Evolutionary conservation across 2,888 invertebrate genomes (phyloP).

Genomic region (Epistrophella euchroma): DNA sequence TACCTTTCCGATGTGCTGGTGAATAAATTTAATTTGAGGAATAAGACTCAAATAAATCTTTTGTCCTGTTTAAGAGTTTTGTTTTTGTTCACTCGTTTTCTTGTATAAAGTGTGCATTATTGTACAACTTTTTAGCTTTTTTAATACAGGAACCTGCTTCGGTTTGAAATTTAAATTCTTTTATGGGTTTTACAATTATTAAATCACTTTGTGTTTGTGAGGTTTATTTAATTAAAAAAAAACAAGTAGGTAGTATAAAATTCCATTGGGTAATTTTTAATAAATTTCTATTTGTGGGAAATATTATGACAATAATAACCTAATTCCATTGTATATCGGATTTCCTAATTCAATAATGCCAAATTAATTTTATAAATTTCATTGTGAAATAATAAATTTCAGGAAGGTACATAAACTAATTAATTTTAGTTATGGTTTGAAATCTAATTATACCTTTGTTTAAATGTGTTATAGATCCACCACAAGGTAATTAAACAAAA

Average conservation of each 20-base stretch:
- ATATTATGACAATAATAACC: background rate
- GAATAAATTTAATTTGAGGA: conserved; percentile 64
- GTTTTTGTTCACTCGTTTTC: background rate
- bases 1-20: conserved; percentile 40
- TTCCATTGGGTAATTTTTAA: background rate
- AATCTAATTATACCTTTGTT: background rate
- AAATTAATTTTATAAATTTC: conserved; percentile 23
- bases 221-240: conserved; percentile 10
- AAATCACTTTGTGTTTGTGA: background rate
- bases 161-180: conserved; percentile 12
- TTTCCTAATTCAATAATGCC: conserved; percentile 10
- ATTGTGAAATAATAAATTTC: background rate
- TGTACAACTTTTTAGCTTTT: conserved; percentile 5
- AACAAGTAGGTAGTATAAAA: background rate
- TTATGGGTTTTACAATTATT: background rate
- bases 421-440: background rate
- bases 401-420: background rate
- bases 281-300: background rate
- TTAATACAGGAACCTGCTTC: too few relatives aligned
- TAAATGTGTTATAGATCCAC: background rate
- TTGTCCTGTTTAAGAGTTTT: conserved; percentile 35
- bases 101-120: conserved; percentile 2
- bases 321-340: background rate
- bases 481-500: background rate
- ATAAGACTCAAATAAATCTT: conserved; percentile 53